These are phyloP conservation scores for Nemapogon koenigi DNA, from an alignment of 2,888 invertebrate genomes.

Conservation along the genomic window DNA sequence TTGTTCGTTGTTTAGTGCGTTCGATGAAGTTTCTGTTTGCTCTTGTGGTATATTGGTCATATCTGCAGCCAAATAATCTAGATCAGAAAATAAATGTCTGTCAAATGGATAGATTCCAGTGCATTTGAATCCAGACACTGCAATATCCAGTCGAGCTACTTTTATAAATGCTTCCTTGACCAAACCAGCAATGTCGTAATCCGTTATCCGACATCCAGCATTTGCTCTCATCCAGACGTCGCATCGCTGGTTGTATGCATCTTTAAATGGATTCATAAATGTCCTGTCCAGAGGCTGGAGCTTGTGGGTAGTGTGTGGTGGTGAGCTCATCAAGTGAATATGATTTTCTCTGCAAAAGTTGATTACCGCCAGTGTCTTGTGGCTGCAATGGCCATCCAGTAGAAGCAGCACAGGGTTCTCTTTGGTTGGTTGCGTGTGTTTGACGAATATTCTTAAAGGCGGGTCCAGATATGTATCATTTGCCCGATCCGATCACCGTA, in stretches of 20 bases:
- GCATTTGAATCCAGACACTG: slow-evolving; percentile 17
- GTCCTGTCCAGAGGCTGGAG: slow-evolving; percentile 20
- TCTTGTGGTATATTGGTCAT: slow-evolving; percentile 10
- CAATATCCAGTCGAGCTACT: slow-evolving; percentile 16
- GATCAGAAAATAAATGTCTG: slow-evolving; percentile 15
- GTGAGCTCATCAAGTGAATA: slow-evolving; percentile 17
- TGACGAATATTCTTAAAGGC: too few species aligned
- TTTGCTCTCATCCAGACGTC: slow-evolving; percentile 18
- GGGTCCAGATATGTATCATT: too few species aligned
- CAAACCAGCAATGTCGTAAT: slow-evolving; percentile 17
- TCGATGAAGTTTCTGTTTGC: slow-evolving; percentile 5
- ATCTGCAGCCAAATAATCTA: slow-evolving; percentile 13
- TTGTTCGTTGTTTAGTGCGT: too few species aligned
- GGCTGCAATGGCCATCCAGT: slow-evolving; percentile 19
- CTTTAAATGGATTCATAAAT: slow-evolving; percentile 21
- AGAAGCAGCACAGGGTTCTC: slow-evolving; percentile 17
- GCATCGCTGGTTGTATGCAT: slow-evolving; percentile 16
- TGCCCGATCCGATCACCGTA: too few species aligned
- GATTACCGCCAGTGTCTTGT: slow-evolving; percentile 18
- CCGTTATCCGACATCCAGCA: slow-evolving; percentile 16
- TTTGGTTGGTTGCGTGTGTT: slow-evolving; percentile 15
- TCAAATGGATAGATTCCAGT: slow-evolving; percentile 18
- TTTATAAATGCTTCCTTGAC: slow-evolving; percentile 15
- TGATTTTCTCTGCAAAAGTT: slow-evolving; percentile 17
- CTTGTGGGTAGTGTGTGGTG: slow-evolving; percentile 20